Percentiles rank a stretch among this genome's conserved stretches.
Evolutionary conservation across 2,113 vertebrate species (phyloP).

Genomic region (Oncorhynchus nerka): DNA sequence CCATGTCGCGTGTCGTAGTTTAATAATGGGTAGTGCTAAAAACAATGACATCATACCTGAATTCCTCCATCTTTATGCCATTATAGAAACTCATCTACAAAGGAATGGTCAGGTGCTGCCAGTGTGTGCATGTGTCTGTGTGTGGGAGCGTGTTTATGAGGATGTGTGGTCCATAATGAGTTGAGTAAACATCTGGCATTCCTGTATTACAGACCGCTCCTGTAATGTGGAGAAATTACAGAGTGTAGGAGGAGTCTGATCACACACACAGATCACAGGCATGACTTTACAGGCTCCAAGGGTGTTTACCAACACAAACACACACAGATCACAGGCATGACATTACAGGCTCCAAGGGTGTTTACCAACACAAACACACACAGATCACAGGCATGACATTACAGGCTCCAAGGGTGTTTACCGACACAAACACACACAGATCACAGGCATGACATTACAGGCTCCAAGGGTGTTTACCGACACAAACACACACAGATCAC

Average conservation of each 20-base stretch:
- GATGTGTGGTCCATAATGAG: conserved; percentile 72
- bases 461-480: no score
- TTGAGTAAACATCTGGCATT: conserved; percentile 68
- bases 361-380: conserved; percentile 12
- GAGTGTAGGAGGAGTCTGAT: conserved; percentile 60
- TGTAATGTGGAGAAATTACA: conserved; percentile 75
- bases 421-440: conserved; percentile 12
- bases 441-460: conserved; percentile 71
- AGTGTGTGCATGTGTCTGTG: not conserved
- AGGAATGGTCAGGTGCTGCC: not conserved
- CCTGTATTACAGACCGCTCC: conserved; percentile 69
- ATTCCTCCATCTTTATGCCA: no score
- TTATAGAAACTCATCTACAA: no score
- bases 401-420: no score
- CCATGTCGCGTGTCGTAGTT: no score
- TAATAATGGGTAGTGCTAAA: no score
- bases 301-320: conserved; percentile 10
- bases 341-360: no score
- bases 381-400: conserved; percentile 70
- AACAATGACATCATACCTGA: no score
- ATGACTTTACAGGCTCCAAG: not conserved
- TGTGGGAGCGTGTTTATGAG: not conserved
- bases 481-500: conserved; percentile 29
- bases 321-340: conserved; percentile 68
- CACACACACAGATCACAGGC: conserved; percentile 41